A percentile compares a stretch with the other conserved stretches of the same genome.
These are phyloP conservation scores for Xiphophorus birchmanni DNA, from an alignment of 2,797 vertebrate species.

Conservation along the genomic window DNA sequence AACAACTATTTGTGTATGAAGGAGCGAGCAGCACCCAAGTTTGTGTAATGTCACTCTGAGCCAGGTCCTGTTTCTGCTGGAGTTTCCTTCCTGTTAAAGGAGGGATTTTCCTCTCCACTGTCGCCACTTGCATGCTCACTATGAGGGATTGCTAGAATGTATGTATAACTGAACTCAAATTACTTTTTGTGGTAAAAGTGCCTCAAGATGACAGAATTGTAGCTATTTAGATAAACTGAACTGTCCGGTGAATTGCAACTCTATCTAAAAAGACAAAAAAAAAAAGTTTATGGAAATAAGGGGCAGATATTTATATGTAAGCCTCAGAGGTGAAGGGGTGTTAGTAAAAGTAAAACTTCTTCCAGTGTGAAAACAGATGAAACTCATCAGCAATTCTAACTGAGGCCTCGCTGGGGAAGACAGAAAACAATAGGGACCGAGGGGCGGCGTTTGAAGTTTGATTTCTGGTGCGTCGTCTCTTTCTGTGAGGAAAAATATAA, in stretches of 20 bases:
- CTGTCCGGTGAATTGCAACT: not conserved
- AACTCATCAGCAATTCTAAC: conserved; percentile 14
- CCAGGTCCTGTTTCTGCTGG: no score
- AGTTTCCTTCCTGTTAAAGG: no score
- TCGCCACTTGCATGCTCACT: no score
- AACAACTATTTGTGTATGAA: not conserved
- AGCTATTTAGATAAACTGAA: conserved; percentile 23
- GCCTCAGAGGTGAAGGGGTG: not conserved
- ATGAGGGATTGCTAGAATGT: no score
- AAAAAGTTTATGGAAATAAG: not conserved
- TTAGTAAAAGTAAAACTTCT: not conserved
- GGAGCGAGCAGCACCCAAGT: not conserved
- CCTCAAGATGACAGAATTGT: no score
- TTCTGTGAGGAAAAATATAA: conserved; percentile 18
- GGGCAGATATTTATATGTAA: not conserved
- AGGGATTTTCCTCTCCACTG: no score
- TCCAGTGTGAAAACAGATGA: not conserved
- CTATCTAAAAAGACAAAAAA: not conserved
- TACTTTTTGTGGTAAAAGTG: no score
- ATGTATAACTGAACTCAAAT: no score
- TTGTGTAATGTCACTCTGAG: conserved; percentile 35
- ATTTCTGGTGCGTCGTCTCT: conserved; percentile 24
- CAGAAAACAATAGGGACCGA: not conserved
- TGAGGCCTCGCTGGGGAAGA: conserved; percentile 1
- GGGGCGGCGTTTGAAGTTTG: conserved; percentile 15